Evolutionary conservation across 2,113 vertebrate genomes (phyloP), one percentile per base, ranked within the genome.

Genomic region (Pitta sordida): DNA sequence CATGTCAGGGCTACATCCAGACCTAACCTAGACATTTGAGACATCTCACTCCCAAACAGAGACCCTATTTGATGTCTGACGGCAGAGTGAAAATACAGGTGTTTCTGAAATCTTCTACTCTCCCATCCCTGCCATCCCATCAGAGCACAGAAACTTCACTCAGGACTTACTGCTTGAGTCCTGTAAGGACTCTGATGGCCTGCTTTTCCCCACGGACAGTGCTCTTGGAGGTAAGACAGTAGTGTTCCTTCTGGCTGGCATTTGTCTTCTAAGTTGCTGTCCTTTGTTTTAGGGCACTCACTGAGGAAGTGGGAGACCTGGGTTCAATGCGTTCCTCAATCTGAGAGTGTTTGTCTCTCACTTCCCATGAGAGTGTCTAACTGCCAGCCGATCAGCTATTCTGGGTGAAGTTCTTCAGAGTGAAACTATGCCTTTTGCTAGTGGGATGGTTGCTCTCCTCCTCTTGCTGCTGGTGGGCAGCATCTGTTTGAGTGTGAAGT

Each of bases 251-350:
- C 79, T 91, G 67, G 8, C 23, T 76, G 70, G 13, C n/a, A n/a
- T 63, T 52, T 56, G n/a, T 68, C 87, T 86, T 48, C 77, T 74
- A 78, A 84, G 87, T 84, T 34, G 23, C 69, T 89, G 41, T 58
- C 88, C 83, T 94, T 96, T 93, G 81, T 80, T 94, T 83, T 62
- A 73, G 88, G 69, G 79, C 52, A 32, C 67, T 84, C 52, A 29
- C 56, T 91, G 96, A 88, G 96, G 96, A 96, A 96, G 96, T 93
- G 92, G 90, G 68, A 91, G 86, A 90, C 85, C 79, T 32, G 85
- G 58, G 85, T 91, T 93, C 82, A 80, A 53, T 55, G 79, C 30
- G 58, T 96, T 96, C 96, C 95, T 90, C 96, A 94, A 70, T 94
- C 90, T 70, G 73, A 65, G 76, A 16, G 56, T 15, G 71, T 59